Conservation (phyloP, 2,888 invertebrate genomes). For the Macroteleia sp. region DNA sequence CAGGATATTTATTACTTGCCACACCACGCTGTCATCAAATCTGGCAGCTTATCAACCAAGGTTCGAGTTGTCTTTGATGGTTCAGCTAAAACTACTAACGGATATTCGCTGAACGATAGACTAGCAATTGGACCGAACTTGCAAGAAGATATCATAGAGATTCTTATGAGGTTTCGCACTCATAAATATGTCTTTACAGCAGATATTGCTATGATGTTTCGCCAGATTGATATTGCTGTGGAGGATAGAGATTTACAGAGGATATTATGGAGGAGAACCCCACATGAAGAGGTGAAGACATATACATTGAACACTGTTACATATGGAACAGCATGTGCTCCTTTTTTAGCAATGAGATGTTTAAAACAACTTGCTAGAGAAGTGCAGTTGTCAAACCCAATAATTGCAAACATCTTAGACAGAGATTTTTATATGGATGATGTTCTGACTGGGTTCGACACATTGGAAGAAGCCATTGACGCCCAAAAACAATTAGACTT, state of each 20-base stretch:
- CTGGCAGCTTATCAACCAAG: conserved; percentile 5
- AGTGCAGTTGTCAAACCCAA: background rate
- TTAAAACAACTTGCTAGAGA: conserved; percentile 2
- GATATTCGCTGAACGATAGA: conserved; percentile 68
- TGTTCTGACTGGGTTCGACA: conserved; percentile 7
- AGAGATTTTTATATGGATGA: conserved; percentile 20
- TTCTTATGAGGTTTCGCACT: conserved; percentile 35
- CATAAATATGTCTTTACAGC: conserved; percentile 60
- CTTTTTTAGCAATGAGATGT: conserved; percentile 10
- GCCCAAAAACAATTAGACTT: conserved; percentile 6
- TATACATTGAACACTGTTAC: background rate
- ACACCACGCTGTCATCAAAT: conserved; percentile 8
- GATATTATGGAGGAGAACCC: conserved; percentile 69
- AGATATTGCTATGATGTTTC: conserved; percentile 73
- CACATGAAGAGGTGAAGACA: background rate
- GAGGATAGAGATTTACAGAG: conserved; percentile 65
- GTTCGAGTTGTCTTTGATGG: conserved; percentile 5
- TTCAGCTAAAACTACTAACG: conserved; percentile 10
- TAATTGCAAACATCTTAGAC: background rate
- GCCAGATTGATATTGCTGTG: conserved; percentile 38
- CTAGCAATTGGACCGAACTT: conserved; percentile 63
- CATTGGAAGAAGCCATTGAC: conserved; percentile 6
- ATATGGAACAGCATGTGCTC: conserved; percentile 9
- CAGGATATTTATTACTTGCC: conserved; percentile 5
- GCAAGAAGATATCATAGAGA: conserved; percentile 19